Base-by-base conservation (phyloP, 2,113 vertebrate genomes). In the Eulemur rufifrons region DNA sequence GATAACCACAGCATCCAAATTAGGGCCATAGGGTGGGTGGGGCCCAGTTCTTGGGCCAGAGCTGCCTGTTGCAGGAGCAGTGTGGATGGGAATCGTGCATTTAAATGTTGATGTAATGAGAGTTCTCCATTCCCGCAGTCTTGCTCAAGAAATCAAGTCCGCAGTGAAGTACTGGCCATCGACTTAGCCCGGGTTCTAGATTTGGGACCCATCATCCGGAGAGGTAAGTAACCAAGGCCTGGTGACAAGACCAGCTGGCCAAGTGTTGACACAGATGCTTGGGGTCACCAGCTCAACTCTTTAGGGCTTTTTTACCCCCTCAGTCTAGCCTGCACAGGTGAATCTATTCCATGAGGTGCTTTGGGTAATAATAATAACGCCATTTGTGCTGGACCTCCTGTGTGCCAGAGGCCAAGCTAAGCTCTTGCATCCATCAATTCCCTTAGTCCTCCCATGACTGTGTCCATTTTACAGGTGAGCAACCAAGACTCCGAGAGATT, bases 161-260 rank as follows among this genome's bases (percentile, higher is more conserved):
- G 94, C 4, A 95, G 88, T 71, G 89, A 87, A 9, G 68, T 3
- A 34, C 63, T 18, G 6, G 59, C 59, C 64, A 87, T 96, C 1
- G 9, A 97, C 32, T 20, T 82, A 29, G 52, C 12, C n/a, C 9
- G 1, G 25, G 76, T 95, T 76, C 76, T 98, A 25, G 84, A 97
- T 47, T 68, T 98, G 95, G 98, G 98, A 85, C 98, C 98, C 82
- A 97, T 97, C 54, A 71, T 47, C 76, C 78, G 74, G 34, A 95
- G 6, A 95, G 93, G 96, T 98, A 95, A 95, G 85, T 59, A 56
- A 9, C 8, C 15, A 29, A 37, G 32, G 80, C 37, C n/a, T 88
- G 71, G 52, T 59, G 68, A 81, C 13, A 42, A 86, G 42, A 13
- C 17, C 66, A 63, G 59, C 42, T 27, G 54, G n/a, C 27, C 21